Conservation (phyloP, 1,140 invertebrate species). For the Sitobion miscanthi region DNA sequence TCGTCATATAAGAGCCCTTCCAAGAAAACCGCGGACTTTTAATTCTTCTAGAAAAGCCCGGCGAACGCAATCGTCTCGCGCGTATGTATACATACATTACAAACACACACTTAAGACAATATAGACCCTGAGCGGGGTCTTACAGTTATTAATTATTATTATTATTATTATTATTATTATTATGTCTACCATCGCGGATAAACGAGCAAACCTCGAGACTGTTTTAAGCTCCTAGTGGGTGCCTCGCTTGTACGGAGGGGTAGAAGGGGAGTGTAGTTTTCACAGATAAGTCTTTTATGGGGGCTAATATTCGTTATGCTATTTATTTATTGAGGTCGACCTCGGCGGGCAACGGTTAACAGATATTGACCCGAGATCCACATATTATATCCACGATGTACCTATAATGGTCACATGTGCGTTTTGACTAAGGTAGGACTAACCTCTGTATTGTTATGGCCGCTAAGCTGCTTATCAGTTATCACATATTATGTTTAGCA, state of each 20-base stretch:
- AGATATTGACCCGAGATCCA: background rate
- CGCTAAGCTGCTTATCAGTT: too few relatives aligned
- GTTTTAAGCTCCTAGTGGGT: background rate
- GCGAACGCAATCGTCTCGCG: background rate
- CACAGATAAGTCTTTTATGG: background rate
- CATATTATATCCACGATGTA: background rate
- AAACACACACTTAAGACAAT: background rate
- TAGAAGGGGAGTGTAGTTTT: background rate
- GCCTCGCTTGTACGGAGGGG: background rate
- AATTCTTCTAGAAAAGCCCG: background rate
- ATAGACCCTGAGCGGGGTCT: background rate
- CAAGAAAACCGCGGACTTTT: background rate
- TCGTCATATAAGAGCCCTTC: background rate
- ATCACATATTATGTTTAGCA: too few relatives aligned
- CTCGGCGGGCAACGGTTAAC: accelerated
- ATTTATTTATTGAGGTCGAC: constrained; percentile 6
- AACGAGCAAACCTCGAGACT: background rate
- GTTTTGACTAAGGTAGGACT: too few relatives aligned
- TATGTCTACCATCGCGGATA: background rate
- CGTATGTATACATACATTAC: background rate
- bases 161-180: background rate
- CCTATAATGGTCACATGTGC: background rate
- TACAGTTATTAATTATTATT: background rate
- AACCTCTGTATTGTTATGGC: too few relatives aligned
- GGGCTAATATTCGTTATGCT: background rate